Evolutionary conservation across 2,888 invertebrate species (phyloP), one percentile per base, ranked within the genome.

Genomic region (Tetropium fuscum): DNA sequence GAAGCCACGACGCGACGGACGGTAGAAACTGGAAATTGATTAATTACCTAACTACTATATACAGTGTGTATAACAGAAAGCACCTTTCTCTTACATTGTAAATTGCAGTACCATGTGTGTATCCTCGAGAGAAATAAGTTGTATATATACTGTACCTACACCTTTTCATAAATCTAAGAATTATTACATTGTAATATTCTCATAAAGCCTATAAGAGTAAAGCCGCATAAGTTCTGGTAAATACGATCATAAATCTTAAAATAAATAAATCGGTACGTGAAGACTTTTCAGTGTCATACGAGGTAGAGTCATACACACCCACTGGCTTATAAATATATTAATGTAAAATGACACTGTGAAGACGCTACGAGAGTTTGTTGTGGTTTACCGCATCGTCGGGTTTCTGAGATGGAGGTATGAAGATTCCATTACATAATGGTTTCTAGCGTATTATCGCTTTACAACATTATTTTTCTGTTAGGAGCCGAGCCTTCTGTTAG

Each of bases 321-420:
- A 60, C 66, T 58, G 63, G 51, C 18, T 49, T 66, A n/a, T n/a
- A n/a, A n/a, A 66, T 70, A 69, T 69, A 68, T 70, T 70, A 70
- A 70, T 61, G 70, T 62, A 63, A 70, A 63, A 53, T 68, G 68
- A 70, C 69, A 69, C 61, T 53, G 54, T 54, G 63, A 66, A 66
- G 66, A 66, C 62, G 57, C 61, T 59, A 62, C 59, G 60, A 66
- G 65, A 58, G 59, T 68, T 68, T 69, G 69, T 66, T 59, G 69
- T 60, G 65, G 67, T 63, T 65, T 65, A 60, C 69, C 67, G 60
- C 67, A 58, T 60, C 67, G 65, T 53, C 64, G n/a, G 57, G 27
- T 18, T 48, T 61, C 55, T 20, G 25, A 53, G 36, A 30, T 16
- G 40, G 25, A 44, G 27, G 27, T 51, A 40, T 19, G 36, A 25